Evolutionary conservation across 2,888 invertebrate species (phyloP).

Genomic region (Drosophila longiperda): DNA sequence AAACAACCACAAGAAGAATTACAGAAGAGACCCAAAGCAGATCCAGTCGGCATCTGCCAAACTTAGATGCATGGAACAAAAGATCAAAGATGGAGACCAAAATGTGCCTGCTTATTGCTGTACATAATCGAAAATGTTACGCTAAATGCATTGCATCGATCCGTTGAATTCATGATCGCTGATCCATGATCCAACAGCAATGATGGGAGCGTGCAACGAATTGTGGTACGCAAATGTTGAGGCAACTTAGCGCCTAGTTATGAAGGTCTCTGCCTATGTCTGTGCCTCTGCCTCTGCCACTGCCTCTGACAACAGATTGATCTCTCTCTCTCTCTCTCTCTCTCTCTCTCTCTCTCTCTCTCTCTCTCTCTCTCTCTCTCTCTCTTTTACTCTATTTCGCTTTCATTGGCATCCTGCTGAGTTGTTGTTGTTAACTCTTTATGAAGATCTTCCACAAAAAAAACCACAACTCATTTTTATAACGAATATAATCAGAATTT

Average conservation of each 20-base stretch:
- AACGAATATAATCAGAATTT: background rate
- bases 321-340: constrained; percentile 1
- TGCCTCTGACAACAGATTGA: constrained; percentile 28
- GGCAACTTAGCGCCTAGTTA: constrained; percentile 63
- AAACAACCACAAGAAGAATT: background rate
- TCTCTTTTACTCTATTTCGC: constrained; percentile 16
- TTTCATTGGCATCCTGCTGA: constrained; percentile 48
- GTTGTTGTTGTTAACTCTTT: constrained; percentile 23
- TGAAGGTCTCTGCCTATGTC: background rate
- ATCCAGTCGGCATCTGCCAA: constrained; percentile 39
- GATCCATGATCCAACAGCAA: constrained; percentile 27
- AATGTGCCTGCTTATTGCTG: constrained; percentile 50
- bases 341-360: constrained; percentile 2
- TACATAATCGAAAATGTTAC: constrained; percentile 62
- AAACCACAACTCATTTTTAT: constrained; percentile 1
- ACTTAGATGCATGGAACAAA: constrained; percentile 43
- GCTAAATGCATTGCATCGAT: constrained; percentile 65
- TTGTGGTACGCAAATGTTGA: constrained; percentile 63
- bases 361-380: constrained; percentile 3
- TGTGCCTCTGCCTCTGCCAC: background rate
- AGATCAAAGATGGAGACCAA: constrained; percentile 42
- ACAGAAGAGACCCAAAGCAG: constrained; percentile 8
- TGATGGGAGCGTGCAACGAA: constrained; percentile 59
- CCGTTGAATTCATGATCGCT: constrained; percentile 35
- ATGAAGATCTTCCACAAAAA: constrained; percentile 6